phyloP scores from a whole-genome alignment of 2,113 vertebrate genomes.

The Ranitomeya imitator region DNA sequence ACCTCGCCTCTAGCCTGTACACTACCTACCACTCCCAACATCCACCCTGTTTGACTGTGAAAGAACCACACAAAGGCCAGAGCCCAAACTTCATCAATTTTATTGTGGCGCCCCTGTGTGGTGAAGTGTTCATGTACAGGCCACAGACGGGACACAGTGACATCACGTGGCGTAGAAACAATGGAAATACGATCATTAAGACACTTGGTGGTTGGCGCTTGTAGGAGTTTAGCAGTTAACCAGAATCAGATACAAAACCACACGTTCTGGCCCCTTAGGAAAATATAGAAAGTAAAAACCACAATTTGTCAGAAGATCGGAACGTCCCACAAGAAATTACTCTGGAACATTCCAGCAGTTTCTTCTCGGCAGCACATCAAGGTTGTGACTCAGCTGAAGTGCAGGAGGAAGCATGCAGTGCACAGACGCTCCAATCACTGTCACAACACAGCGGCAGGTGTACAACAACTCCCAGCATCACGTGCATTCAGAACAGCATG shows the following conservation, averaged over 20 bases:
- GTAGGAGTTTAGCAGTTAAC: conserved; percentile 77
- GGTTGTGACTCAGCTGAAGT: conserved; percentile 38
- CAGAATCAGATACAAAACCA: conserved; percentile 78
- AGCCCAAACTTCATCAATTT: conserved; percentile 83
- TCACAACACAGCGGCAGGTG: background rate
- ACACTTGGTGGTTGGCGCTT: conserved; percentile 86
- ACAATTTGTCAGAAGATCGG: conserved; percentile 63
- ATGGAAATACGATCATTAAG: conserved; percentile 89
- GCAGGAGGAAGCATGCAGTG: conserved; percentile 65
- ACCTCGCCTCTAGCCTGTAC: too few relatives aligned
- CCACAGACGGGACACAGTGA: conserved; percentile 84
- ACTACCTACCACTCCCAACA: too few relatives aligned
- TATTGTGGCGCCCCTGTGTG: conserved; percentile 85
- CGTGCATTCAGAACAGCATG: background rate
- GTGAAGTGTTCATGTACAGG: conserved; percentile 77
- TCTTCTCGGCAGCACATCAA: conserved; percentile 60
- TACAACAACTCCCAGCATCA: conserved; percentile 17
- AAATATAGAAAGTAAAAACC: conserved; percentile 58
- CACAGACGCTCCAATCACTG: conserved; percentile 38
- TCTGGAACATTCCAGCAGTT: conserved; percentile 58
- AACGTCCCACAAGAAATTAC: conserved; percentile 61
- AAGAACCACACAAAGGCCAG: background rate
- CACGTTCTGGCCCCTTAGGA: conserved; percentile 64
- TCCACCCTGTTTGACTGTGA: background rate
- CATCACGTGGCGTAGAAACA: conserved; percentile 88